Base-by-base conservation (phyloP, 2,113 vertebrate species). In the Indicator indicator region DNA sequence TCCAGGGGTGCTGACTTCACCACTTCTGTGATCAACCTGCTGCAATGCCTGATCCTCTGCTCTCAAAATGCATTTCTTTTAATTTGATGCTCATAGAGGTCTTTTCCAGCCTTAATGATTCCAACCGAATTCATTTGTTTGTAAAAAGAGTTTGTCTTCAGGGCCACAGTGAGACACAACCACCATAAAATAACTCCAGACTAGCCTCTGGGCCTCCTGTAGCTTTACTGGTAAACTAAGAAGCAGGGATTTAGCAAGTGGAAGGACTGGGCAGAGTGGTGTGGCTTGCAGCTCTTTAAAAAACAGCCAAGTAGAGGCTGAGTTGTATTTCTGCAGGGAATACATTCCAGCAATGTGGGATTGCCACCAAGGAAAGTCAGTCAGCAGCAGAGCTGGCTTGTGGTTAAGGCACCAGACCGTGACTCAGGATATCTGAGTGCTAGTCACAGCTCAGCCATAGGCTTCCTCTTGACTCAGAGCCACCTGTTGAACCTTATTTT, bases 241-340 rank as follows among this genome's bases (percentile, higher is more conserved):
- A 89, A 79, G 64, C 21, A 60, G 55, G 58, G 70, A 86, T 95
- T 91, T 90, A 83, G 72, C 72, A 63, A 95, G 82, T 89, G 72
- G 78, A 97, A 92, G 85, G 89, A 56, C 50, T 85, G 65, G 59
- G 74, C 67, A 36, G 77, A 85, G 89, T 90, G 91, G 89, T 89
- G 85, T 83, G 72, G 82, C 82, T 93, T 93, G 74, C 40, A 96
- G 76, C 46, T 82, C 81, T 87, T 80, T 92, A 79, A 82, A 76
- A 94, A 93, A 91, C 83, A 94, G 76, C 92, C 83, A 93, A 95
- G 71, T 80, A 70, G 80, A 72, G 69, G 82, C 75, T 91, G 94
- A 95, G 93, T 91, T 97, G 85, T 89, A 85, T 92, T 95, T 95
- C 95, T 96, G 42, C 75, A 89, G 89, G 83, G 84, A 96, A 94